A percentile compares a stretch with the other conserved stretches of the same genome.
phyloP scores from a whole-genome alignment of 1,140 invertebrate species.

The Apis laboriosa region DNA sequence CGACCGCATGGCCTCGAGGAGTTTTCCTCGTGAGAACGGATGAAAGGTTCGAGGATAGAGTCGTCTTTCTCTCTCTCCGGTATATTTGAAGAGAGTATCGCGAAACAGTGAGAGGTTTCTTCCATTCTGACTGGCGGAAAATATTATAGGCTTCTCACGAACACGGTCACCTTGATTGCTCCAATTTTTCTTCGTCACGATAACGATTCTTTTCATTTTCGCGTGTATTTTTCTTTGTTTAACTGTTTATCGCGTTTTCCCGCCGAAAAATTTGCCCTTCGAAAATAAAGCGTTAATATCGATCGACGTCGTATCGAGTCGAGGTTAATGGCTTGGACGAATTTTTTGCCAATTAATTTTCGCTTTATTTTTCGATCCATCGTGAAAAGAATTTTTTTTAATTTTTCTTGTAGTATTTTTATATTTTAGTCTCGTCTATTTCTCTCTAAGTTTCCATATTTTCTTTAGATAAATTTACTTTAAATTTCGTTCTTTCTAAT shows the following conservation, averaged over 20 bases:
- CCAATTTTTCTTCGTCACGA: conserved; percentile 59
- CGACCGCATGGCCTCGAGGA: background rate
- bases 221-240: background rate
- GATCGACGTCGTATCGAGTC: background rate
- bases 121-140: conserved; percentile 41
- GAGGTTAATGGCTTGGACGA: background rate
- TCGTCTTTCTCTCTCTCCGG: background rate
- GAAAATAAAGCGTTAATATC: background rate
- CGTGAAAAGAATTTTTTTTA: background rate
- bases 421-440: background rate
- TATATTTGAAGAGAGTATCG: background rate
- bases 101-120: conserved; percentile 35
- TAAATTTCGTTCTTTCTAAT: background rate
- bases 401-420: background rate
- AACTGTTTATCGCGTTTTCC: background rate
- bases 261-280: background rate
- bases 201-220: conserved; percentile 61
- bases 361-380: background rate
- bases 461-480: background rate
- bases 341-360: conserved; percentile 5
- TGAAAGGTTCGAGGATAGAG: conserved; percentile 11
- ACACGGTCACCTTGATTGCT: conserved; percentile 26
- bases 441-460: background rate
- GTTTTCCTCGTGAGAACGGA: conserved; percentile 11
- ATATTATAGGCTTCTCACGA: conserved; percentile 52